phyloP scores from a whole-genome alignment of 1,140 invertebrate species.

The Holotrichia oblita region DNA sequence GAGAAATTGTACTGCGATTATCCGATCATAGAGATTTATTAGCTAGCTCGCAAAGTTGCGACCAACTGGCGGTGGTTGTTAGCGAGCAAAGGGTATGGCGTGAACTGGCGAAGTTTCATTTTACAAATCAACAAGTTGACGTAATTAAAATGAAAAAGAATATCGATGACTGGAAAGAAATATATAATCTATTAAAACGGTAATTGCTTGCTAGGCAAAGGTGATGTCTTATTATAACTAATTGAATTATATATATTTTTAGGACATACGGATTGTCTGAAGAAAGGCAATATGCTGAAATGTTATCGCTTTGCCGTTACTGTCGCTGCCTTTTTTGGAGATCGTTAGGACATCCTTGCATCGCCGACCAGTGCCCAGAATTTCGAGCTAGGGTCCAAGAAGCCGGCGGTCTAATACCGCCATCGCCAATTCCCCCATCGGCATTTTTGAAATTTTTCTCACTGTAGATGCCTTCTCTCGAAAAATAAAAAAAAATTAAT shows the following conservation, averaged over 20 bases:
- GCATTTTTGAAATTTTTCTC: constrained; percentile 93
- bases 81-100: constrained; percentile 93
- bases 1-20: constrained; percentile 89
- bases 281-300: constrained; percentile 90
- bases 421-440: constrained; percentile 85
- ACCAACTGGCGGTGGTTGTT: constrained; percentile 80
- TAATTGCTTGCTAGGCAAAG: constrained; percentile 58
- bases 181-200: constrained; percentile 79
- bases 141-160: constrained; percentile 69
- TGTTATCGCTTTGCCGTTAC: constrained; percentile 91
- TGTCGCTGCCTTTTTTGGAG: constrained; percentile 98
- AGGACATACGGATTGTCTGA: constrained; percentile 91
- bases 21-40: constrained; percentile 92
- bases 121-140: constrained; percentile 85
- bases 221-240: not conserved
- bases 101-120: constrained; percentile 91
- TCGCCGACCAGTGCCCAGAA: constrained; percentile 83
- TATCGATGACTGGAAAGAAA: constrained; percentile 73
- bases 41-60: constrained; percentile 67
- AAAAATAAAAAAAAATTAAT: not conserved
- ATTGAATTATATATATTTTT: constrained; percentile 18
- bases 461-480: constrained; percentile 66
- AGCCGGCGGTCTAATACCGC: constrained; percentile 80
- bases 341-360: constrained; percentile 89
- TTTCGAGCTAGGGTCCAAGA: constrained; percentile 80